phyloP scores from a whole-genome alignment of 2,113 vertebrate species.

The Setophaga kirtlandii region DNA sequence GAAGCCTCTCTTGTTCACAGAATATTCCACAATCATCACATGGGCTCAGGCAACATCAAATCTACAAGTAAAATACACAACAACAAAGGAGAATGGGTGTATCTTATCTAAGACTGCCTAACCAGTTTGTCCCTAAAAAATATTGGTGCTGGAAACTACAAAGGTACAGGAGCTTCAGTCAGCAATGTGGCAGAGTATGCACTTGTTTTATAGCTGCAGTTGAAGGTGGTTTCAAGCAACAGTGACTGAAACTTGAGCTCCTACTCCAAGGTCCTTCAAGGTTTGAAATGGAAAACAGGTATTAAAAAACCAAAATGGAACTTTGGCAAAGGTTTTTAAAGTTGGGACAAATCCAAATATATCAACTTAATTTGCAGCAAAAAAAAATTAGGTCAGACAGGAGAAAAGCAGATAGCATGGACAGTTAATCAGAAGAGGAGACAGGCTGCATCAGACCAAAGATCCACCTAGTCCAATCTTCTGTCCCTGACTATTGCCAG shows the following conservation, averaged over 20 bases:
- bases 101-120: neutral
- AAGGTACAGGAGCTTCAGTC: neutral
- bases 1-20: neutral
- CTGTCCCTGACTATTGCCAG: neutral
- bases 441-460: neutral
- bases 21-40: neutral
- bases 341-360: slow-evolving; percentile 22
- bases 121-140: neutral
- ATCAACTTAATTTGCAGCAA: slow-evolving; percentile 17
- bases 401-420: neutral
- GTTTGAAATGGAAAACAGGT: neutral
- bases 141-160: neutral
- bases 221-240: neutral
- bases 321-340: neutral
- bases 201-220: neutral
- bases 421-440: neutral
- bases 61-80: neutral
- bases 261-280: neutral
- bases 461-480: neutral
- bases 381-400: neutral
- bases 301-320: neutral
- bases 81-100: neutral
- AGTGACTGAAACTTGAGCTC: neutral
- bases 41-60: neutral
- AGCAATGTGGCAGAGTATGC: neutral